phyloP scores from a whole-genome alignment of 2,113 vertebrate genomes.

The Grallaria varia region DNA sequence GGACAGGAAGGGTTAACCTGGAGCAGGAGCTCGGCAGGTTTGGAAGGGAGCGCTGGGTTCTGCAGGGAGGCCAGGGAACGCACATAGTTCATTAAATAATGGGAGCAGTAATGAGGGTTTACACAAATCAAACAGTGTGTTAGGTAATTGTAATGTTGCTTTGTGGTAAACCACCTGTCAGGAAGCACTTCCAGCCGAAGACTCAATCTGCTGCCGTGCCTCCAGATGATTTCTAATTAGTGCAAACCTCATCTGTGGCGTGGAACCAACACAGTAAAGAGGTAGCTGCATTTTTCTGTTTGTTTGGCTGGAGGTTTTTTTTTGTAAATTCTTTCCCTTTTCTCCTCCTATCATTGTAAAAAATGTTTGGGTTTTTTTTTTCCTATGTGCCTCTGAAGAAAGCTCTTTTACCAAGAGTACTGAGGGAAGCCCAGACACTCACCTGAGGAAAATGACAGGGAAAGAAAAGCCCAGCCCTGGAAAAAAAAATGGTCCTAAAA shows the following conservation, averaged over 20 bases:
- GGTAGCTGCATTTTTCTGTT: neutral
- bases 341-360: neutral
- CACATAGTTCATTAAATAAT: slow-evolving; percentile 77
- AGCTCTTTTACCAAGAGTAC: neutral
- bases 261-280: slow-evolving; percentile 16
- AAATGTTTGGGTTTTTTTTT: neutral
- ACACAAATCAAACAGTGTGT: slow-evolving; percentile 75
- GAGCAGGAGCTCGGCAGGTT: neutral
- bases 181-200: slow-evolving; percentile 66
- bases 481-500: neutral
- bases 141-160: slow-evolving; percentile 75
- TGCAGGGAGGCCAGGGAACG: slow-evolving; percentile 53
- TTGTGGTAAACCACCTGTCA: slow-evolving; percentile 76
- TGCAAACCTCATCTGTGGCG: slow-evolving; percentile 64
- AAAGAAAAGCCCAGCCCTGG: neutral
- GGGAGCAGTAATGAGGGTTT: slow-evolving; percentile 70
- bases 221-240: slow-evolving; percentile 77
- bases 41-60: slow-evolving; percentile 12
- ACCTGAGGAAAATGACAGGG: neutral
- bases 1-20: neutral
- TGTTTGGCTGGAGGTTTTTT: neutral
- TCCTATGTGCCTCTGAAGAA: slow-evolving; percentile 1
- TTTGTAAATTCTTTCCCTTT: neutral
- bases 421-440: neutral
- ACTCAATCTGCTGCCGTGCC: slow-evolving; percentile 71